Percentiles rank a stretch among this genome's conserved stretches.
These are phyloP conservation scores for Spodoptera littoralis DNA, from an alignment of 2,888 invertebrate species.

Conservation along the genomic window DNA sequence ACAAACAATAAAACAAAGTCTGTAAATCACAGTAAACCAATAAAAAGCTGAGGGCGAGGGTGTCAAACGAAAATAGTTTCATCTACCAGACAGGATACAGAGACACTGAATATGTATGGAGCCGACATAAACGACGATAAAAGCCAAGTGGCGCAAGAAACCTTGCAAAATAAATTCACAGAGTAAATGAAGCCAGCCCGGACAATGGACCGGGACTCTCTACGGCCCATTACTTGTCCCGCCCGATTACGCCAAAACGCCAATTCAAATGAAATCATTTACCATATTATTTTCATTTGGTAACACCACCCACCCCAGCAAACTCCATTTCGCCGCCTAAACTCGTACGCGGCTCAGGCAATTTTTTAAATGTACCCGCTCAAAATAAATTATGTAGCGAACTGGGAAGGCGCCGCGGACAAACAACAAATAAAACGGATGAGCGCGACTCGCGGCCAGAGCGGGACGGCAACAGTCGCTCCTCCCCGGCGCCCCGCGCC, in stretches of 20 bases:
- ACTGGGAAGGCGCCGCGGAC: conserved; percentile 79
- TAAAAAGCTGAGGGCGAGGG: conserved; percentile 60
- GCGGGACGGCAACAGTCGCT: conserved; percentile 70
- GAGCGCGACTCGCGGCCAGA: conserved; percentile 74
- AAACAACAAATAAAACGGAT: conserved; percentile 86
- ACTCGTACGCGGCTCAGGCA: conserved; percentile 79
- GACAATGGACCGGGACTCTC: conserved; percentile 77
- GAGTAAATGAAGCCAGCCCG: conserved; percentile 78
- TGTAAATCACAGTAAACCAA: conserved; percentile 53
- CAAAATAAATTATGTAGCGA: conserved; percentile 88
- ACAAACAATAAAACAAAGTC: conserved; percentile 7
- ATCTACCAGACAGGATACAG: conserved; percentile 69
- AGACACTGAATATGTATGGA: conserved; percentile 80
- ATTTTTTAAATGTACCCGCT: conserved; percentile 88
- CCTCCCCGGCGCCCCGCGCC: conserved; percentile 65
- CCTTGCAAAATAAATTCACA: conserved; percentile 75
- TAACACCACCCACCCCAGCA: conserved; percentile 67
- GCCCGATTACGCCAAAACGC: conserved; percentile 75
- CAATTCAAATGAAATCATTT: conserved; percentile 87
- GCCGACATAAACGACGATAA: conserved; percentile 74
- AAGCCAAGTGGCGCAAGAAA: conserved; percentile 75
- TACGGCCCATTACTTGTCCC: conserved; percentile 81
- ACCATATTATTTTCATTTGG: conserved; percentile 78
- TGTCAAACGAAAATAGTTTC: conserved; percentile 66
- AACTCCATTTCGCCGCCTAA: conserved; percentile 82